These are phyloP conservation scores for Pica pica DNA, from an alignment of 2,113 vertebrate species.

Conservation along the genomic window DNA sequence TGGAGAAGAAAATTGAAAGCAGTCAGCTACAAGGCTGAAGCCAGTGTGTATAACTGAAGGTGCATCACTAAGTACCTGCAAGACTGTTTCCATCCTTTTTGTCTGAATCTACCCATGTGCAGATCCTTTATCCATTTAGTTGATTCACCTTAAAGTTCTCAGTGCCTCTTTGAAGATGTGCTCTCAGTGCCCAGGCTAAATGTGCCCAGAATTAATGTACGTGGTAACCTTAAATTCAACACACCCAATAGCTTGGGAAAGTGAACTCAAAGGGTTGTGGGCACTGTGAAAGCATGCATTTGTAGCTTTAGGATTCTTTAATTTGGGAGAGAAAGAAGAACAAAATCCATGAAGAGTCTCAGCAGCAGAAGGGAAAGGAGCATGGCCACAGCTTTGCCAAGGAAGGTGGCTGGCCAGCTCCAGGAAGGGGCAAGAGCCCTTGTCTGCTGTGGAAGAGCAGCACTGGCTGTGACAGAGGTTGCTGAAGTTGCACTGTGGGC, in stretches of 20 bases:
- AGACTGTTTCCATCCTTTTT: not conserved
- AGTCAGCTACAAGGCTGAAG: not conserved
- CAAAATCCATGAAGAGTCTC: not conserved
- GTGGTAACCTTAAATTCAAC: not conserved
- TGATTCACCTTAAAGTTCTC: not conserved
- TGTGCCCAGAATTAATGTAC: not conserved
- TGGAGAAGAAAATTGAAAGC: not conserved
- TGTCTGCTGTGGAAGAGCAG: not conserved
- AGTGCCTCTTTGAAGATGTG: not conserved
- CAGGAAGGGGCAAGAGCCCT: not conserved
- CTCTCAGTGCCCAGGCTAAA: not conserved
- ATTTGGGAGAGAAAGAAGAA: not conserved
- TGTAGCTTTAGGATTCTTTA: not conserved
- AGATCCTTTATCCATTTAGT: not conserved
- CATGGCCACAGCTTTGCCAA: rapidly evolving
- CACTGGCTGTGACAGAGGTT: not conserved
- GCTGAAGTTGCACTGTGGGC: not conserved
- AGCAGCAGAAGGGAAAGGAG: not conserved
- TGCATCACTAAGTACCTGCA: not conserved
- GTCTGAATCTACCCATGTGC: not conserved
- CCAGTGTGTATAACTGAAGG: not conserved
- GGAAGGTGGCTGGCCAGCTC: rapidly evolving
- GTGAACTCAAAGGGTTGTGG: constrained; percentile 18
- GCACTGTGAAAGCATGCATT: not conserved
- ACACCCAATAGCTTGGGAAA: constrained; percentile 32